Evolutionary conservation across 2,113 vertebrate species (phyloP).

Genomic region (Neogobius melanostomus): DNA sequence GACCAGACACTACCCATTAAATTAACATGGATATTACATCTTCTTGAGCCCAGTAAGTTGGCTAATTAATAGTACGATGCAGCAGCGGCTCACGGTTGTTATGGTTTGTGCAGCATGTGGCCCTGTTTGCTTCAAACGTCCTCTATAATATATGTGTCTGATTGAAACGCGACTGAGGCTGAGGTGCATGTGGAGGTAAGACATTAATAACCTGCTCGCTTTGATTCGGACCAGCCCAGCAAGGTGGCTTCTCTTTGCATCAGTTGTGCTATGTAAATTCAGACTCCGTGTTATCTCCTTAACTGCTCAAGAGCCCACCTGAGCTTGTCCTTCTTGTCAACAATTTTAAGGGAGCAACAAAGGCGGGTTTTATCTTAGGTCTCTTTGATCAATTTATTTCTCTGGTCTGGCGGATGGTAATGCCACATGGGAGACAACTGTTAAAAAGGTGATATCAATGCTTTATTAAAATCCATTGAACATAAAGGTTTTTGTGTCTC

Average conservation of each 20-base stretch:
- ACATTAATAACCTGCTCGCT: slow-evolving; percentile 69
- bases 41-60: slow-evolving; percentile 71
- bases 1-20: slow-evolving; percentile 72
- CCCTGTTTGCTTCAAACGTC: slow-evolving; percentile 12
- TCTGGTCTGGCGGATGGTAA: not conserved
- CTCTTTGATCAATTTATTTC: slow-evolving; percentile 32
- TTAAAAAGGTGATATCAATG: slow-evolving; percentile 1
- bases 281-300: slow-evolving; percentile 69
- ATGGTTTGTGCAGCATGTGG: slow-evolving; percentile 17
- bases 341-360: slow-evolving; percentile 39
- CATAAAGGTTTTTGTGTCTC: too few species aligned
- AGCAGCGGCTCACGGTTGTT: slow-evolving; percentile 59
- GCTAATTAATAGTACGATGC: slow-evolving; percentile 70
- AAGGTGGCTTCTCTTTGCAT: slow-evolving; percentile 64
- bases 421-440: slow-evolving; percentile 1
- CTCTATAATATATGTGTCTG: slow-evolving; percentile 33
- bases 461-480: not conserved
- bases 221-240: slow-evolving; percentile 70
- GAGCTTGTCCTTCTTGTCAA: slow-evolving; percentile 55
- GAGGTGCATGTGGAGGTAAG: slow-evolving; percentile 62
- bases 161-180: slow-evolving; percentile 45
- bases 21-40: slow-evolving; percentile 78
- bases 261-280: slow-evolving; percentile 70
- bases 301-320: slow-evolving; percentile 69
- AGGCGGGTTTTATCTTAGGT: slow-evolving; percentile 5